Evolutionary conservation across 2,888 invertebrate species (phyloP), one percentile per base, ranked within the genome.

Genomic region (Alitta virens): DNA sequence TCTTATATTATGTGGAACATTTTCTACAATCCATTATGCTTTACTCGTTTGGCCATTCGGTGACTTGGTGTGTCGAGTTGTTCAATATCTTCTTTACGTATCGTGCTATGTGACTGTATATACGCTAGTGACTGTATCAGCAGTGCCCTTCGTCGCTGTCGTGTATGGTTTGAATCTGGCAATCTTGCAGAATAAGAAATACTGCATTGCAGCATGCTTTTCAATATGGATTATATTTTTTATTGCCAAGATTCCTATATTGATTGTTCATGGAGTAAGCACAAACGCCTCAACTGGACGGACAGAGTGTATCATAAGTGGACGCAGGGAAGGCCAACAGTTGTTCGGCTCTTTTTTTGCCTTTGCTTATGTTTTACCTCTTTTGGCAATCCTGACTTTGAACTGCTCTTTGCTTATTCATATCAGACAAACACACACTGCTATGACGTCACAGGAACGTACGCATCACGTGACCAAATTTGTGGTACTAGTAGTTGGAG

Each of bases 1-100:
- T 51, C 50, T 68, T 27, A 21, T 64, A 25, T 52, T 63, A 12
- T 66, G 68, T 43, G 66, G 66, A 27, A 40, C 53, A n/a, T 68
- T 68, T 42, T 58, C 64, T 5, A 63, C 56, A 26, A 50, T 63
- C 12, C 58, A 68, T 54, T 68, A 68, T 56, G 63, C 58, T 9
- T n/a, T 65, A 12, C 21, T 24, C 0, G 63, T 59, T 5, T 68
- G 68, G 68, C 56, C 64, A 0, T 54, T 68, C 23, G 68, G 68
- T 0, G 66, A 61, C 40, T 14, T 56, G n/a, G 51, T 68, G 1
- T 68, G 68, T 46, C 60, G 64, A 14, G 16, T 68, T n/a, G 59
- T 65, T 9, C 68, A 68, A 59, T 68, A 67, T 42, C 51, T 68
- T n/a, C 56, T 68, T 9, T 67, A 67, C 56, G 65, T 68, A 9